phyloP scores from a whole-genome alignment of 2,113 vertebrate genomes.

The Takifugu bimaculatus region DNA sequence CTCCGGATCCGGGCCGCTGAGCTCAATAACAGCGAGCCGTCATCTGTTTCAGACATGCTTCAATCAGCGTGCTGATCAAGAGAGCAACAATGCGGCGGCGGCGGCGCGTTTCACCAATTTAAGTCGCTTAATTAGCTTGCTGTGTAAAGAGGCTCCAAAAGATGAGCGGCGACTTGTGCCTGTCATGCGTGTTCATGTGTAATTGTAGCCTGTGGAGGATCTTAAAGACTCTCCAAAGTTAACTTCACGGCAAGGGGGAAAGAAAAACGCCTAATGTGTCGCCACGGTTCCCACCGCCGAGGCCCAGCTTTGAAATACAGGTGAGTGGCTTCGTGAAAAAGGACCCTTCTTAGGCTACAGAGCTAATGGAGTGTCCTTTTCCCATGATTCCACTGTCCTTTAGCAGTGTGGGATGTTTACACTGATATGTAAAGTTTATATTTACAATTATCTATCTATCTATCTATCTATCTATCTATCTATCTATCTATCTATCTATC shows the following conservation, averaged over 20 bases:
- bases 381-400: too few species aligned
- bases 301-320: too few species aligned
- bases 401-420: too few species aligned
- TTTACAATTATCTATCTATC: too few species aligned
- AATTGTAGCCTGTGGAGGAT: constrained; percentile 45
- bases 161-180: constrained; percentile 39
- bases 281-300: too few species aligned
- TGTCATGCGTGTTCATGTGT: constrained; percentile 29
- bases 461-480: too few species aligned
- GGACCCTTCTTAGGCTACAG: too few species aligned
- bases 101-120: constrained; percentile 50
- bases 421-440: too few species aligned
- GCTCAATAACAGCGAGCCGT: constrained; percentile 44
- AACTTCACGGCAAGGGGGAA: constrained; percentile 11
- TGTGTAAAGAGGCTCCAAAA: constrained; percentile 55
- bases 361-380: too few species aligned
- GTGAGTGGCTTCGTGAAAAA: too few species aligned
- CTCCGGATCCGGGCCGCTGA: constrained; percentile 64
- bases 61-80: constrained; percentile 62
- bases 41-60: constrained; percentile 65
- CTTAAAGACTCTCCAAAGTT: constrained; percentile 27
- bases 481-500: too few species aligned
- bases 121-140: constrained; percentile 55
- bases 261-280: too few species aligned
- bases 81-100: constrained; percentile 42